Conservation (phyloP, 2,113 vertebrate genomes). For the Alectura lathami region DNA sequence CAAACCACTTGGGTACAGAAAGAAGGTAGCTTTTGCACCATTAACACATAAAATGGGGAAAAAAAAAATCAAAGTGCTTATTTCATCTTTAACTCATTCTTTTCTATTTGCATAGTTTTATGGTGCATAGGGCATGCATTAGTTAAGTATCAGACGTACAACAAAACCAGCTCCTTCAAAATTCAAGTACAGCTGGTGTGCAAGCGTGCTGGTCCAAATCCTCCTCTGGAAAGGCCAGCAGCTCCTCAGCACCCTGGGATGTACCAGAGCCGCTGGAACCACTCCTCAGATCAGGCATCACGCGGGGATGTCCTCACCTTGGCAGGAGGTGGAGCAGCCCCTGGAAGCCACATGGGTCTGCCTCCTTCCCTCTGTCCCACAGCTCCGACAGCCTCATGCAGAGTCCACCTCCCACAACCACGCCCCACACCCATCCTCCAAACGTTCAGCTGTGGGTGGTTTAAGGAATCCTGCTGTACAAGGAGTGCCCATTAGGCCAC, state of each 20-base stretch:
- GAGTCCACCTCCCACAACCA: neutral
- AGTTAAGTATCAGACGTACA: too few relatives aligned
- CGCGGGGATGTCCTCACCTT: too few relatives aligned
- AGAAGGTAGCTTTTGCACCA: neutral
- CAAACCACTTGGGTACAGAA: neutral
- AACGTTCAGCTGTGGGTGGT: neutral
- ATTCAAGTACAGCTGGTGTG: neutral
- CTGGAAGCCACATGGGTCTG: accelerated
- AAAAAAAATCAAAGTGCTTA: neutral
- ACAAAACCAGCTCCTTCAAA: neutral
- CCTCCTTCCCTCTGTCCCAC: neutral
- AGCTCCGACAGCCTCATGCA: neutral
- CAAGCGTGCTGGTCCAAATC: neutral
- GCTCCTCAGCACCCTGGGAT: neutral
- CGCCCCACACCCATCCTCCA: neutral
- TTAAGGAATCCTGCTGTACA: neutral
- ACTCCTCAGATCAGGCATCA: neutral
- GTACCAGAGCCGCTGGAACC: accelerated
- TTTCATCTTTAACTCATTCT: neutral
- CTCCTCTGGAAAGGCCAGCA: neutral
- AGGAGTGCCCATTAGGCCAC: neutral
- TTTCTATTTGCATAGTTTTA: too few relatives aligned
- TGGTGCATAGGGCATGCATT: too few relatives aligned
- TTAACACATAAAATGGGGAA: neutral
- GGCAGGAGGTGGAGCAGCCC: neutral